phyloP scores from a whole-genome alignment of 2,113 vertebrate genomes.

The Rana temporaria region DNA sequence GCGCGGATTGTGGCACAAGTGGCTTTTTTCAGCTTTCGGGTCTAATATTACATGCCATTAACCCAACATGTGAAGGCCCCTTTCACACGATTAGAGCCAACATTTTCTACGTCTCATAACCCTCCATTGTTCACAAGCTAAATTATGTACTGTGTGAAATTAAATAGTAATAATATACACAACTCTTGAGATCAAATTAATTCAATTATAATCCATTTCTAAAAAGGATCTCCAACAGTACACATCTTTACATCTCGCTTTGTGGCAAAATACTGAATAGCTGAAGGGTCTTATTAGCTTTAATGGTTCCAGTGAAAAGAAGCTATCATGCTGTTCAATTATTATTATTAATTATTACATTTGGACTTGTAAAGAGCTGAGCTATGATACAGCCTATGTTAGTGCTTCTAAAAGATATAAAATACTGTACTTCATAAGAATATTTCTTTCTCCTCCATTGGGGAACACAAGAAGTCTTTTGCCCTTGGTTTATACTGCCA shows the following conservation, averaged over 20 bases:
- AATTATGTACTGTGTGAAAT: constrained; percentile 13
- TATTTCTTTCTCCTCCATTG: too few relatives aligned
- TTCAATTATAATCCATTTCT: neutral
- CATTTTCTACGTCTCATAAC: neutral
- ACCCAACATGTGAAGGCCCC: constrained; percentile 19
- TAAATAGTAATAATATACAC: constrained; percentile 23
- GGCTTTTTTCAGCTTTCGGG: neutral
- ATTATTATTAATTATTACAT: too few relatives aligned
- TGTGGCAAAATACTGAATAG: neutral
- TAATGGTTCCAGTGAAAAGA: too few relatives aligned
- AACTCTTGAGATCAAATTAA: constrained; percentile 10
- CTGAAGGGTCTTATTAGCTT: too few relatives aligned
- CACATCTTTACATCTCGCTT: neutral
- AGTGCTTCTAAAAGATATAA: too few relatives aligned
- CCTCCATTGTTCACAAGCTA: neutral
- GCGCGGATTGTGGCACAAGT: constrained; percentile 27
- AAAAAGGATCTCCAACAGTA: constrained; percentile 10
- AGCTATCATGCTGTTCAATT: too few relatives aligned
- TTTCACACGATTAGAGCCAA: neutral
- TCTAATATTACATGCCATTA: constrained; percentile 1
- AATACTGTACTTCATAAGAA: too few relatives aligned
- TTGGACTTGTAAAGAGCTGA: too few relatives aligned
- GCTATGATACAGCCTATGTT: neutral
- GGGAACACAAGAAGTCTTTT: too few relatives aligned
- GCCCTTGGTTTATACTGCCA: too few relatives aligned